phyloP scores from a whole-genome alignment of 2,888 invertebrate species.

The Tipula vernalis region DNA sequence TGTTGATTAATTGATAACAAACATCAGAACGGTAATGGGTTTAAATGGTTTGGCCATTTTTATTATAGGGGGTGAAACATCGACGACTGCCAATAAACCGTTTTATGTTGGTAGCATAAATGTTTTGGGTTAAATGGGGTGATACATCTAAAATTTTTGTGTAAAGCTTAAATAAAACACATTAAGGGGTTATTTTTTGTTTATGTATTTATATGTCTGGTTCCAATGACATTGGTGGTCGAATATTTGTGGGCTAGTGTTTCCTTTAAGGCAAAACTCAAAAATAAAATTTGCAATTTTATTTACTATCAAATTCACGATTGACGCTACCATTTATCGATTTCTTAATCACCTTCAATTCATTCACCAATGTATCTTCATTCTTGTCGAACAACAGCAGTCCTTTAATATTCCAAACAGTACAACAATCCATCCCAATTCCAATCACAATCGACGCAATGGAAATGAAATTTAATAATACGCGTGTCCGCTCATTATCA shows the following conservation, averaged over 20 bases:
- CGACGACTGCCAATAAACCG: not conserved
- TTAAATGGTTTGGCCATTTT: not conserved
- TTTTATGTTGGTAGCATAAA: not conserved
- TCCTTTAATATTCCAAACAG: not conserved
- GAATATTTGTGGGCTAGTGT: no score
- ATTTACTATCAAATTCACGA: not conserved
- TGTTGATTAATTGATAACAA: not conserved
- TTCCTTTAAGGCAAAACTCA: no score
- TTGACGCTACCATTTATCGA: not conserved
- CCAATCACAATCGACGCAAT: constrained; percentile 28
- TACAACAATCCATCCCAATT: constrained; percentile 30
- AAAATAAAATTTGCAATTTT: not conserved
- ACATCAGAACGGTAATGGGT: not conserved
- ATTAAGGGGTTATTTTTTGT: not conserved
- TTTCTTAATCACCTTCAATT: not conserved
- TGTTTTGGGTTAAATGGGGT: not conserved
- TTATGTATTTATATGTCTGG: no score
- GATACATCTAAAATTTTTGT: not conserved
- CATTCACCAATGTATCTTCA: not conserved
- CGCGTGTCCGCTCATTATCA: constrained; percentile 35
- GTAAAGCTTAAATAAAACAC: not conserved
- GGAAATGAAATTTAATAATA: constrained; percentile 41
- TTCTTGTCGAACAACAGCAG: not conserved
- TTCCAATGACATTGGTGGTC: no score
- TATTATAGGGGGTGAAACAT: not conserved